Evolutionary conservation across 2,113 vertebrate genomes (phyloP), one percentile per base, ranked within the genome.

Genomic region (Sporophila hypoxantha): DNA sequence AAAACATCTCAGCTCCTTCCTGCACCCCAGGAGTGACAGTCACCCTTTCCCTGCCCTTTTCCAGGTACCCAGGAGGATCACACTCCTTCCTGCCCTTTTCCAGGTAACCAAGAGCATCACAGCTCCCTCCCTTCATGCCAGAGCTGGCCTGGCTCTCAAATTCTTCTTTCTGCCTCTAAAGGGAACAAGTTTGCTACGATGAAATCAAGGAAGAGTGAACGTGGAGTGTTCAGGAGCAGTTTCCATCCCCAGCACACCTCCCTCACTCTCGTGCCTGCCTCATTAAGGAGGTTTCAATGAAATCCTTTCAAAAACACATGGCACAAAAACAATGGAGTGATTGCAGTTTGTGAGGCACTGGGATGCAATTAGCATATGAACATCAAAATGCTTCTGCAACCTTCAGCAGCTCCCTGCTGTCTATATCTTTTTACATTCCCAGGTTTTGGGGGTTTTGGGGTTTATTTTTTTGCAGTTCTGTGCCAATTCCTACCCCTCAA

Each of bases 291-390:
- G 62, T 70, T 82, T 91, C 93, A 85, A 18, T 25, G 74, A 74
- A 81, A 49, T 70, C 89, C 88, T 92, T 85, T 85, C 80, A 92
- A 25, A 61, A 64, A 32, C 65, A 44, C 82, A 5, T 20, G 75
- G 89, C 76, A 59, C 73, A 91, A 67, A 68, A 92, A 85, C 93
- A 93, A 86, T 78, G 94, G 76, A 92, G 94, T 94, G 91, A 94
- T 95, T 96, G 92, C 94, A 30, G 90, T 89, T 95, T 95, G 88
- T 87, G 82, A 96, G 77, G 91, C 88, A 42, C 90, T 69, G 86
- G 82, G 95, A 94, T 89, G 90, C 77, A 94, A 96, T 96, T 94
- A 95, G 94, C 95, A 94, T 88, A 85, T 64, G 76, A 94, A 91
- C 95, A 91, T 92, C 90, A 41, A 74, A 77, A 66, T 12, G 34